Conservation (phyloP, 2,113 vertebrate genomes). For the Orycteropus afer region DNA sequence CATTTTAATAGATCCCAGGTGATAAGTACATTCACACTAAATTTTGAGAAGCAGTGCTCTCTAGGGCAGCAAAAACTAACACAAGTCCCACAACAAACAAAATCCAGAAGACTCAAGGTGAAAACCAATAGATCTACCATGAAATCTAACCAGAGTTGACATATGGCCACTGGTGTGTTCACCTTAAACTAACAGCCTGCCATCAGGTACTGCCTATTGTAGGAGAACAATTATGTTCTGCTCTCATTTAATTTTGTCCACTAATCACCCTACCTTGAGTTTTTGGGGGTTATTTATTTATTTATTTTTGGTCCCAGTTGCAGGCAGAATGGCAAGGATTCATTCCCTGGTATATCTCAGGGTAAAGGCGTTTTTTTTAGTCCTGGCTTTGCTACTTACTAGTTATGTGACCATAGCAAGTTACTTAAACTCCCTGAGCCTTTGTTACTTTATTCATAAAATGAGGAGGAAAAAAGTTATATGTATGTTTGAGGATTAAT, state of each 20-base stretch:
- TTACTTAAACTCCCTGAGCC: neutral
- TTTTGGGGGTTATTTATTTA: too few relatives aligned
- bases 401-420: neutral
- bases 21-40: neutral
- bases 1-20: neutral
- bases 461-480: neutral
- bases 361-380: neutral
- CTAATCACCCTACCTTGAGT: neutral
- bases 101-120: neutral
- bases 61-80: neutral
- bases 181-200: neutral
- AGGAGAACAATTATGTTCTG: neutral
- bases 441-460: neutral
- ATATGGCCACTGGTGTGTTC: neutral
- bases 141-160: neutral
- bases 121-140: neutral
- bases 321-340: neutral
- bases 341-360: accelerated
- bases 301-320: neutral
- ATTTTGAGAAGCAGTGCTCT: neutral
- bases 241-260: neutral
- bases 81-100: neutral
- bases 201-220: neutral
- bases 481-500: neutral
- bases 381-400: neutral